Conservation (phyloP, 23 tunicate species). For the Trididemnum miniatum region DNA sequence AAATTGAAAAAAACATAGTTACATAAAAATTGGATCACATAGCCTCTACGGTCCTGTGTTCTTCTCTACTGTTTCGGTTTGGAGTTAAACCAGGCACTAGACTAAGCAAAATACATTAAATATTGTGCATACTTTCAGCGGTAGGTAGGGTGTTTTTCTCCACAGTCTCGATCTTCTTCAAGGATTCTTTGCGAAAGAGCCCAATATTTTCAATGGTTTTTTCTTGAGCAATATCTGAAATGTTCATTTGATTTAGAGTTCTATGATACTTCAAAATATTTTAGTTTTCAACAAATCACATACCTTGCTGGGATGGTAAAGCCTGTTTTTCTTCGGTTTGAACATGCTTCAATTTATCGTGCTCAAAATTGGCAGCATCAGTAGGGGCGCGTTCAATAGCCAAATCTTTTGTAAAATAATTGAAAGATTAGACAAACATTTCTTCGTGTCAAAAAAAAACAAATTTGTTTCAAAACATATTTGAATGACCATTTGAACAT, state of each 20-base stretch:
- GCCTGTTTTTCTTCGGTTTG: slow-evolving; percentile 59
- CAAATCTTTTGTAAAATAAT: slow-evolving; percentile 17
- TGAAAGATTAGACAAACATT: too few relatives aligned
- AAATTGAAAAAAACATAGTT: not conserved
- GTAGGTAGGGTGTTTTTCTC: slow-evolving; percentile 83
- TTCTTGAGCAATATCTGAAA: slow-evolving; percentile 70
- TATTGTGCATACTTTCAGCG: slow-evolving; percentile 69
- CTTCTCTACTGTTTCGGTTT: too few relatives aligned
- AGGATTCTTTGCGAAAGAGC: slow-evolving; percentile 64
- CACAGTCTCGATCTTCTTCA: slow-evolving; percentile 66
- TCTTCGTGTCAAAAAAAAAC: too few relatives aligned
- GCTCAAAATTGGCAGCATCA: slow-evolving; percentile 66
- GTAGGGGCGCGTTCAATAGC: slow-evolving; percentile 45
- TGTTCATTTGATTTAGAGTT: too few relatives aligned
- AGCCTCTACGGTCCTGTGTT: not conserved
- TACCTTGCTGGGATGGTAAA: slow-evolving; percentile 76
- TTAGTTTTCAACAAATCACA: too few relatives aligned
- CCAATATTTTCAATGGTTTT: slow-evolving; percentile 70
- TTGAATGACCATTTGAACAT: too few relatives aligned
- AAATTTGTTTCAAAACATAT: too few relatives aligned
- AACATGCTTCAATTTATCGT: slow-evolving; percentile 66
- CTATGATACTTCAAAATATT: too few relatives aligned
- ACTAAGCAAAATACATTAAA: too few relatives aligned
- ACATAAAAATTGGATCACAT: not conserved
- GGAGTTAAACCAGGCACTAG: too few relatives aligned